Percentiles rank a stretch among this genome's conserved stretches.
These are phyloP conservation scores for Setophaga kirtlandii DNA, from an alignment of 2,113 vertebrate species.

Conservation along the genomic window DNA sequence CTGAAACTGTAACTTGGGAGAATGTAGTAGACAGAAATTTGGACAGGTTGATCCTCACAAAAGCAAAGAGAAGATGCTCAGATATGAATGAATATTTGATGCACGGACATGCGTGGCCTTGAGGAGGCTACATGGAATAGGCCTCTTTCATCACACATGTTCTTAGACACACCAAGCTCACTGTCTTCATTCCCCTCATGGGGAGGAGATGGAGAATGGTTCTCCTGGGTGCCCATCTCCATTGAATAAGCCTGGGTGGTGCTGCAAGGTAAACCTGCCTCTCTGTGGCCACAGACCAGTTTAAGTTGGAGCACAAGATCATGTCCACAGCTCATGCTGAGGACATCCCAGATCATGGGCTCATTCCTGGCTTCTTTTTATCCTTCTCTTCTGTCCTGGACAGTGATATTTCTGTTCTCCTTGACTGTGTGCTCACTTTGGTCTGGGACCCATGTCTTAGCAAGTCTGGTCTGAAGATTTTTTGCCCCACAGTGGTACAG, in stretches of 20 bases:
- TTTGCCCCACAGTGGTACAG: not conserved
- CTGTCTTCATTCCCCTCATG: not conserved
- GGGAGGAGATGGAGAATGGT: not conserved
- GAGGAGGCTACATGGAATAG: not conserved
- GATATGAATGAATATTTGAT: not conserved
- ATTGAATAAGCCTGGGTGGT: not conserved
- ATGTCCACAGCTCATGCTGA: not conserved
- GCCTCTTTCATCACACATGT: not conserved
- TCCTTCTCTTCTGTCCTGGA: not conserved
- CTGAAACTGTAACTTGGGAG: not conserved
- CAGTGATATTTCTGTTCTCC: not conserved
- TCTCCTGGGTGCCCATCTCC: not conserved
- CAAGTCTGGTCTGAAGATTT: not conserved
- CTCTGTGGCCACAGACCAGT: rapidly evolving
- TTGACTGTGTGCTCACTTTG: not conserved
- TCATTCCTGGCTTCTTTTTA: not conserved
- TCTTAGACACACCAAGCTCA: not conserved
- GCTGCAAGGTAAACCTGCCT: rapidly evolving
- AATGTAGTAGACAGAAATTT: not conserved
- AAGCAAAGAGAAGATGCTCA: not conserved
- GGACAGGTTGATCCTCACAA: not conserved
- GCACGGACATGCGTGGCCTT: not conserved
- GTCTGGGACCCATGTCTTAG: not conserved
- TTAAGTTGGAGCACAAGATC: not conserved
- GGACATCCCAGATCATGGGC: too few species aligned